Evolutionary conservation across 2,888 invertebrate genomes (phyloP).

Genomic region (Pyrgus malvae): DNA sequence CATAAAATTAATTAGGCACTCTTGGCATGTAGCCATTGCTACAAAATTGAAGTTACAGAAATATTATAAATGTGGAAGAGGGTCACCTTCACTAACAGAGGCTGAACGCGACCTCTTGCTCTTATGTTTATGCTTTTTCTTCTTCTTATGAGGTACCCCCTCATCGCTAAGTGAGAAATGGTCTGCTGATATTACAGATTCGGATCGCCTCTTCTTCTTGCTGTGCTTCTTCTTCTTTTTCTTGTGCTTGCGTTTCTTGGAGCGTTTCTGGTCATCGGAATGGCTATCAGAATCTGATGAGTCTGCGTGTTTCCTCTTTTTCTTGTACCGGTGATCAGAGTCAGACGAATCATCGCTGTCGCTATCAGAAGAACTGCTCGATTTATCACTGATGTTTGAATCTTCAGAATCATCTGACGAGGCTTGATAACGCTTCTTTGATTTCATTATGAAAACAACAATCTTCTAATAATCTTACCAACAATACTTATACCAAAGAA

Average conservation of each 20-base stretch:
- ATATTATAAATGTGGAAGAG: neutral
- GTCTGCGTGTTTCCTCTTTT: slow-evolving; percentile 70
- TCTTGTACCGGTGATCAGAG: slow-evolving; percentile 67
- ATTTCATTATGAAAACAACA: slow-evolving; percentile 54
- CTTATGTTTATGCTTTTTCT: slow-evolving; percentile 71
- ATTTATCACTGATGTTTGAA: slow-evolving; percentile 61
- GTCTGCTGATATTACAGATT: slow-evolving; percentile 55
- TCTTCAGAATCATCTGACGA: slow-evolving; percentile 72
- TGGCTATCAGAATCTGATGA: slow-evolving; percentile 70
- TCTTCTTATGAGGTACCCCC: slow-evolving; percentile 68
- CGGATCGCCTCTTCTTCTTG: slow-evolving; percentile 68
- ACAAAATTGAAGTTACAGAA: neutral
- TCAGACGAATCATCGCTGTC: slow-evolving; percentile 68
- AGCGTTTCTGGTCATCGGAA: slow-evolving; percentile 63
- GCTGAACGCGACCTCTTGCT: slow-evolving; percentile 57
- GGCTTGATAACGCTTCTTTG: slow-evolving; percentile 67
- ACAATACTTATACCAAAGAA: too few species aligned
- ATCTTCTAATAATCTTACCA: too few species aligned
- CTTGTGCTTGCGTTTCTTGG: slow-evolving; percentile 76
- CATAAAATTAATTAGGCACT: too few species aligned
- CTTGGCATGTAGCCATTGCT: neutral
- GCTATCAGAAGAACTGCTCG: slow-evolving; percentile 67
- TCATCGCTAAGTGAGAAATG: slow-evolving; percentile 63
- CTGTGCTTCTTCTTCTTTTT: slow-evolving; percentile 78
- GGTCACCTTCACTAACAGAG: slow-evolving; percentile 56